Base-by-base conservation (phyloP, 2,113 vertebrate species). In the Acanthisitta chloris region DNA sequence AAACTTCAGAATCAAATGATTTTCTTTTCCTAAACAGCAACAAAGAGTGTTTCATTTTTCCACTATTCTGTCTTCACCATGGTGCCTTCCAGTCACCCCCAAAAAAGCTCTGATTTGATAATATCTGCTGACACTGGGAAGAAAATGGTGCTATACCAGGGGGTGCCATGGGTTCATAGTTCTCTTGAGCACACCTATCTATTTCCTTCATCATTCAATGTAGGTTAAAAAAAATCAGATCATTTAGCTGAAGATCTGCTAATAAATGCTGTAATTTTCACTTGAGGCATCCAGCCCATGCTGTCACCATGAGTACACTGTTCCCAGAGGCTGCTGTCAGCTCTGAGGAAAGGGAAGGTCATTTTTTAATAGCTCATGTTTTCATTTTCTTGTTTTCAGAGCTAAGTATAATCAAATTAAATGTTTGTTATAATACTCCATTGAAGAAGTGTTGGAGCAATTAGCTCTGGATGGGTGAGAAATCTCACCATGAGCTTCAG, bases 41-140 rank as follows among this genome's bases (percentile, higher is more conserved):
- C 25, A 33, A 59, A 10, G 6, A 17, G 14, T 19, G 17, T 43
- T 81, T 61, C 14, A 15, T 45, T 62, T 49, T 7, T 11, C 42
- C 6, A 4, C 25, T 34, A 0, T 28, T 46, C 18, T 55, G 18
- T 59, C n/a, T 52, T 64, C 6, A 2, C 17, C 13, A 12, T 0
- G 0, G 3, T 42, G 26, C 40, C 12, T 31, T 69, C 7, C 12
- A 40, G 29, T 10, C 3, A 3, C 26, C n/a, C n/a, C 17, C 15
- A 45, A 45, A 43, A 29, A 54, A 65, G 23, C 13, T 19, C 10
- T 9, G 45, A 8, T 17, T 20, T 26, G 19, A 24, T 69, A 38
- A 28, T 24, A 31, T 33, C 42, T 88, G 70, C 12, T 62, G 65
- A 74, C 6, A 15, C 0, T 25, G 51, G 14, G 20, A 65, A 49